Evolutionary conservation across 2,113 vertebrate species (phyloP), one percentile per base, ranked within the genome.

Genomic region (Calidris pugnax): DNA sequence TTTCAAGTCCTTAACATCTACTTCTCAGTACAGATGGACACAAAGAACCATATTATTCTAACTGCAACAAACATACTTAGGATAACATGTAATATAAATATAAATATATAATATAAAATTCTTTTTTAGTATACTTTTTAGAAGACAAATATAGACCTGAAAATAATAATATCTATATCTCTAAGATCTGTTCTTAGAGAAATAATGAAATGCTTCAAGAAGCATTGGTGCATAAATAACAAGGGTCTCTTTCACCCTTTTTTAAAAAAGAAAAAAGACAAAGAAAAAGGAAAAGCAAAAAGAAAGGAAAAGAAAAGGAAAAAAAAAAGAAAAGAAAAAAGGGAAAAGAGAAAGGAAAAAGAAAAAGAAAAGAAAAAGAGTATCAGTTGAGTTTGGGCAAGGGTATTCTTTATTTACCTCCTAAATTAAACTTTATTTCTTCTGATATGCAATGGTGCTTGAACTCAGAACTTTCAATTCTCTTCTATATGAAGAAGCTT

Each of bases 231-330:
- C 5, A 62, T n/a, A 66, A 55, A 62, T 55, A 56, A 26, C 8
- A 43, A 9, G 7, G 4, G 4, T 60, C 7, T 53, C 8, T 63
- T 6, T 12, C 12, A 71, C 2, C 1, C 2, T 60, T 10, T n/a
- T 50, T 18, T 33, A 19, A 51, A 28, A 6, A 12, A 15, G 16
- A 26, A 51, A 39, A 15, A 47, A 15, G 8, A 39, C 6, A 39
- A 28, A 35, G 5, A 9, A n/a, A 59, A n/a, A n/a, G 15, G 6
- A 35, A 24, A 60, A 12, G 43, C 23, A 26, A 9, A n/a, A 59
- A n/a, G 10, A 35, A 24, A 60, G 11, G 26, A 8, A 7, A 16
- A 23, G 13, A 2, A 11, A 7, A 21, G 9, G 5, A 10, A 68
- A 37, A 33, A 37, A 33, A 59, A 10, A 8, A 14, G 3, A 5